phyloP scores from a whole-genome alignment of 2,797 vertebrate genomes.

The Netta rufina region DNA sequence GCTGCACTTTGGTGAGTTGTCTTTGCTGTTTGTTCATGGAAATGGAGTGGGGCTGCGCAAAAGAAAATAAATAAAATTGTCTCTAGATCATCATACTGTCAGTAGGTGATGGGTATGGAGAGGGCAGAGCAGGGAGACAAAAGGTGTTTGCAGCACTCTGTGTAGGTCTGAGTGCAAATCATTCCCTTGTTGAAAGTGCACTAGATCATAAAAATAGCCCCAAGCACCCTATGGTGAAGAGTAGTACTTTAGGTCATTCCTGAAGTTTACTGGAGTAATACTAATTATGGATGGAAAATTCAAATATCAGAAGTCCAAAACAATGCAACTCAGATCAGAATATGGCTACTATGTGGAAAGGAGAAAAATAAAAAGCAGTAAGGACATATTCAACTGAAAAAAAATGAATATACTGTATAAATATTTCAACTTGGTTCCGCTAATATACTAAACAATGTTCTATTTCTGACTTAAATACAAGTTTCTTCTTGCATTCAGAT shows the following conservation, averaged over 20 bases:
- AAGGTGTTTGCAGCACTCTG: neutral
- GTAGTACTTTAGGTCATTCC: neutral
- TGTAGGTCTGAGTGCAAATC: neutral
- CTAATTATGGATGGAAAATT: neutral
- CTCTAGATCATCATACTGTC: neutral
- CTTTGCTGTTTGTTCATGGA: neutral
- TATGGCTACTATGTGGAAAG: neutral
- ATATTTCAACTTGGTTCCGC: neutral
- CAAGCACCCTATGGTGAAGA: neutral
- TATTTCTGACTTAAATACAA: neutral
- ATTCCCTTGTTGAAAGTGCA: neutral
- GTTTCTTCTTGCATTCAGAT: neutral
- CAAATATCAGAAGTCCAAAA: neutral
- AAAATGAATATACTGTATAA: neutral
- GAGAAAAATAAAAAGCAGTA: constrained; percentile 11
- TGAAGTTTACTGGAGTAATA: neutral
- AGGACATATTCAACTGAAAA: constrained; percentile 1
- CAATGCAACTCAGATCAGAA: neutral
- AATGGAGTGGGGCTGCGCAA: neutral
- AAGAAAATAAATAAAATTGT: neutral
- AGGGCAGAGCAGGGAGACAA: neutral
- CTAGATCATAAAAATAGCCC: neutral
- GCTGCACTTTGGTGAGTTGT: neutral
- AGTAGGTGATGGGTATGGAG: neutral
- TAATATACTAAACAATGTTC: neutral